phyloP scores from a whole-genome alignment of 2,888 invertebrate genomes.

The Onchidella celtica region DNA sequence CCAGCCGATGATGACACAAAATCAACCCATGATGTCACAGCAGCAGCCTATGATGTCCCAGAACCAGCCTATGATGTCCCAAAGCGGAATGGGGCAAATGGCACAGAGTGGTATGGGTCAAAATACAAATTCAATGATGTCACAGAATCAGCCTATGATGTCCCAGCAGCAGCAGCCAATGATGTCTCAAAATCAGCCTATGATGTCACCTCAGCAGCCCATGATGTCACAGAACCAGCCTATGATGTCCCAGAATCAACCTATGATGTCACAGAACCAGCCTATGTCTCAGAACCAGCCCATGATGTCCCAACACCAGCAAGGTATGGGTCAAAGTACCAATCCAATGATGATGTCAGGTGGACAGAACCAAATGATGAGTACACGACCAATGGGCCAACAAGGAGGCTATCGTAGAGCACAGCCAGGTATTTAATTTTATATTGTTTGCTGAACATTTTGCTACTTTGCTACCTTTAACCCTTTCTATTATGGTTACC shows the following conservation, averaged over 20 bases:
- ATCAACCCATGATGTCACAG: slow-evolving; percentile 58
- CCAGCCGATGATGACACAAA: slow-evolving; percentile 60
- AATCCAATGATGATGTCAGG: slow-evolving; percentile 47
- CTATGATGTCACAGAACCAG: slow-evolving; percentile 65
- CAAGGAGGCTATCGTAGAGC: slow-evolving; percentile 60
- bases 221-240: slow-evolving; percentile 60
- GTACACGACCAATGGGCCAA: slow-evolving; percentile 53
- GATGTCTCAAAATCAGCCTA: slow-evolving; percentile 58
- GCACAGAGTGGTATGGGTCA: slow-evolving; percentile 38
- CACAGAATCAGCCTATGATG: slow-evolving; percentile 58
- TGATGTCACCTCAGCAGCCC: slow-evolving; percentile 56
- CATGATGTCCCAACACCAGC: slow-evolving; percentile 64
- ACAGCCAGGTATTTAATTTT: slow-evolving; percentile 53
- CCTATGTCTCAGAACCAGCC: slow-evolving; percentile 63
- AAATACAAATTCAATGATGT: slow-evolving; percentile 53
- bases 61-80: slow-evolving; percentile 59
- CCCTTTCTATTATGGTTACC: too few relatives aligned
- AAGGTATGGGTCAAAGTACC: slow-evolving; percentile 52
- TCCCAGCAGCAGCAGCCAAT: slow-evolving; percentile 55
- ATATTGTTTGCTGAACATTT: too few relatives aligned
- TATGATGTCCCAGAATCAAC: slow-evolving; percentile 64
- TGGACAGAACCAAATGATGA: slow-evolving; percentile 57
- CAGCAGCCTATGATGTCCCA: slow-evolving; percentile 63
- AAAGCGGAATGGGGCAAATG: slow-evolving; percentile 41
- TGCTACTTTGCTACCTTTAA: too few relatives aligned